A percentile compares a stretch with the other conserved stretches of the same genome.
These are phyloP conservation scores for Trichomycterus rosablanca DNA, from an alignment of 2,113 vertebrate species.

Conservation along the genomic window DNA sequence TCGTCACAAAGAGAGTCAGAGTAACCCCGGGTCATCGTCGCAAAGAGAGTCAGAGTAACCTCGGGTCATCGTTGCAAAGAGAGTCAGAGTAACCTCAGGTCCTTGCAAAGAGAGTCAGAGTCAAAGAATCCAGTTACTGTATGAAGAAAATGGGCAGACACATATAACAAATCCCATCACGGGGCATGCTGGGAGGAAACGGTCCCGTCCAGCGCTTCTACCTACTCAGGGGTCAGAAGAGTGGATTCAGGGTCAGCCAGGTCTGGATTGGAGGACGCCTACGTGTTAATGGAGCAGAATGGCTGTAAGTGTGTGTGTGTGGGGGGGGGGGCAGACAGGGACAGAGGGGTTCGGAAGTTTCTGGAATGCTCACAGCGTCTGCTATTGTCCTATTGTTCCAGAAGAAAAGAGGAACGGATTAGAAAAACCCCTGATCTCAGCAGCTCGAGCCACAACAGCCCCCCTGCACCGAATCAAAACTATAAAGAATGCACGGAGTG, in stretches of 20 bases:
- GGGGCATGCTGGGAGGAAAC: no score
- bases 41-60: no score
- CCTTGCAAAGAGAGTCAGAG: no score
- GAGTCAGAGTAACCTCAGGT: no score
- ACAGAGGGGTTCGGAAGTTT: slow-evolving; percentile 38
- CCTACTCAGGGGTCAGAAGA: not conserved
- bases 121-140: no score
- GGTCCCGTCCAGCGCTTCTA: not conserved
- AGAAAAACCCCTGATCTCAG: not conserved
- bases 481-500: not conserved
- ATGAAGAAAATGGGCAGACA: no score
- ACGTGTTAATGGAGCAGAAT: slow-evolving; percentile 13
- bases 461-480: not conserved
- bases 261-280: slow-evolving; percentile 2
- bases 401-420: slow-evolving; percentile 1
- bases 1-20: no score
- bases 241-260: slow-evolving; percentile 4
- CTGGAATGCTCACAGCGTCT: not conserved
- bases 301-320: not conserved
- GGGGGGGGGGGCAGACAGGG: not conserved
- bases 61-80: no score
- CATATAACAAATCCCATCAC: no score
- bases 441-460: not conserved
- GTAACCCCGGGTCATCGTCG: no score
- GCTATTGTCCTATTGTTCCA: not conserved